Base-by-base conservation (phyloP, 2,113 vertebrate genomes). In the Crocuta crocuta region DNA sequence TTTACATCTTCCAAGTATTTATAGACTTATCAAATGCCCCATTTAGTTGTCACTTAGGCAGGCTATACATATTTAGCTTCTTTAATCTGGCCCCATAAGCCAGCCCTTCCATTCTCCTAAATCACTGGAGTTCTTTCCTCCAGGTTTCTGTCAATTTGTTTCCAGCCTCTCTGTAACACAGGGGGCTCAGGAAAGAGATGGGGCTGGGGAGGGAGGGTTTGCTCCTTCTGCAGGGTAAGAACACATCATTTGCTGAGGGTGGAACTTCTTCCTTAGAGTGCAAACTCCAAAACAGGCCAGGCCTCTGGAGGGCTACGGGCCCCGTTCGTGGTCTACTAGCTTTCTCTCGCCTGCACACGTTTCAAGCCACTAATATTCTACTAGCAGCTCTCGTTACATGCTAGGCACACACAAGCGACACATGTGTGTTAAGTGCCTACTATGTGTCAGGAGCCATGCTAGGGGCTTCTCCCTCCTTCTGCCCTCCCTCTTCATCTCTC, bases 1-100 rank as follows among this genome's bases (percentile, higher is more conserved):
- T 97, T 97, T 93, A 98, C 93, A 94, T 98, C 97, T 94, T 96
- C 97, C 83, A 91, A 96, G 96, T 98, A 98, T 98, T 98, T 98
- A 98, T 97, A 97, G 98, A 98, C 95, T 97, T 95, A 98, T 98
- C 97, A 98, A 97, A 89, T 94, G 94, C 97, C 91, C 97, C 95
- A 97, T 98, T 98, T 97, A 94, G 95, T 97, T 98, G 97, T 98
- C 98, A 98, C 97, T 98, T 98, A 98, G 98, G 97, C 96, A 81
- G 97, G 94, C 95, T 85, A 97, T 97, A 98, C 96, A 98, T 98
- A 98, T 97, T 97, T 98, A 98, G 98, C 96, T 97, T 92, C 98
- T 95, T 96, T 97, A 97, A 98, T 98, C 97, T 98, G 97, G 95
- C 81, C 97, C 97, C 74, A 97, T 94, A 98, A 97, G 93, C 97